Conservation (phyloP, 2,797 vertebrate genomes). For the Arrhamphus sclerolepis region DNA sequence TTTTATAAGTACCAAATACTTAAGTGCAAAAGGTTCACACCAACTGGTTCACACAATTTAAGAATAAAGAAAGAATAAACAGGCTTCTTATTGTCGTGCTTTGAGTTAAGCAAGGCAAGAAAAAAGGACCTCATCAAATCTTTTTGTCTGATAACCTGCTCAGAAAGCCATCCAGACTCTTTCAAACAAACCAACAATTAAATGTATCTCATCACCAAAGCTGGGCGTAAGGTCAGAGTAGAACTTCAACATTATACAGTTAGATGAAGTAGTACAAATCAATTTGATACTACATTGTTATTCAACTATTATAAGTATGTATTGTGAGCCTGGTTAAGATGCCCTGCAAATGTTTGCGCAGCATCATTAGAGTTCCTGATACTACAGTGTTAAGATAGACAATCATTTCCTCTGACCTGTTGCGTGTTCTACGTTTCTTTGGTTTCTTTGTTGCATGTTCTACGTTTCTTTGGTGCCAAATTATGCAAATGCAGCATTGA, state of each 20-base stretch:
- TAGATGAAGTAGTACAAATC: constrained; percentile 22
- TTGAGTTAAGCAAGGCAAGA: constrained; percentile 60
- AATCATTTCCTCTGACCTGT: no score
- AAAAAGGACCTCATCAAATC: constrained; percentile 40
- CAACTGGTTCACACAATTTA: constrained; percentile 12
- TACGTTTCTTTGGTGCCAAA: no score
- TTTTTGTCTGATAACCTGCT: constrained; percentile 35
- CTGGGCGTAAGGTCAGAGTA: constrained; percentile 17
- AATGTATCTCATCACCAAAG: constrained; percentile 13
- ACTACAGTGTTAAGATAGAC: no score
- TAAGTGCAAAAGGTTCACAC: constrained; percentile 32
- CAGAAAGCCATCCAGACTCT: constrained; percentile 21
- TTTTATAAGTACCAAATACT: constrained; percentile 7
- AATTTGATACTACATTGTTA: constrained; percentile 14
- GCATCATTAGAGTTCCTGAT: no score
- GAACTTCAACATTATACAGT: no score
- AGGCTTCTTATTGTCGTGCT: constrained; percentile 27
- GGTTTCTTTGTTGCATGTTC: no score
- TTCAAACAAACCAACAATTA: constrained; percentile 11
- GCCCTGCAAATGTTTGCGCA: constrained; percentile 11
- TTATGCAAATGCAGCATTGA: no score
- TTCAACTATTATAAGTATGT: constrained; percentile 15
- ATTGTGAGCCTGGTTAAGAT: constrained; percentile 6
- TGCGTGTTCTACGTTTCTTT: no score
- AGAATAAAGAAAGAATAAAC: constrained; percentile 16